Percentiles rank a stretch among this genome's conserved stretches.
phyloP scores from a whole-genome alignment of 2,888 invertebrate genomes.

The Strigamia transsilvanica region DNA sequence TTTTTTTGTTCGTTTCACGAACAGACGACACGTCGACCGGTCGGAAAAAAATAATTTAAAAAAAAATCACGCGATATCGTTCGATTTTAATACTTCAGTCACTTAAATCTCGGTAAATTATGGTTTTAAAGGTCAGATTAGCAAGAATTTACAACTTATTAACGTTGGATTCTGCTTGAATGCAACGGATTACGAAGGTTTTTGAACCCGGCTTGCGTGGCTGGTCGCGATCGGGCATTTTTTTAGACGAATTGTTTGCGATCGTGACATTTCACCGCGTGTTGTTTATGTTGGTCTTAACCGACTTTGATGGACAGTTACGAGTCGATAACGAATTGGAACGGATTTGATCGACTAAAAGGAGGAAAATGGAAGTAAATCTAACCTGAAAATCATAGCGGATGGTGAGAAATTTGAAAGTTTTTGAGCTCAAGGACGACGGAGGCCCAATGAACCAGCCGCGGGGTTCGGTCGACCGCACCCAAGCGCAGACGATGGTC shows the following conservation, averaged over 20 bases:
- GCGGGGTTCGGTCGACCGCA: constrained; percentile 47
- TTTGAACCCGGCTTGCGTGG: background rate
- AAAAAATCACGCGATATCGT: too few relatives aligned
- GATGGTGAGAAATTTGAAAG: constrained; percentile 3
- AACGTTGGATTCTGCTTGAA: background rate
- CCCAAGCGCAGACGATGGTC: constrained; percentile 43
- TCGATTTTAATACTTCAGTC: background rate
- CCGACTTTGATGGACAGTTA: background rate
- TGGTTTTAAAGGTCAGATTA: background rate
- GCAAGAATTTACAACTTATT: background rate
- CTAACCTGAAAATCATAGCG: background rate
- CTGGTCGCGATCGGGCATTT: constrained; percentile 15
- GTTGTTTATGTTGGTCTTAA: background rate
- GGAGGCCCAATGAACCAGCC: constrained; percentile 49
- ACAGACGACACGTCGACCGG: background rate
- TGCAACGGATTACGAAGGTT: constrained; percentile 32
- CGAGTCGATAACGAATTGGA: background rate
- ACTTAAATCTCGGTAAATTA: background rate
- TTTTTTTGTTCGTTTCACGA: background rate
- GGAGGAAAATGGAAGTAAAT: constrained; percentile 1
- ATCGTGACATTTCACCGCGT: constrained; percentile 3
- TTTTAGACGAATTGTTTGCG: constrained; percentile 39
- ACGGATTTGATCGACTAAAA: background rate
- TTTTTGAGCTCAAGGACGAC: constrained; percentile 44
- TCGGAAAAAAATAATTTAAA: background rate